Evolutionary conservation across 2,888 invertebrate species (phyloP), one percentile per base, ranked within the genome.

Genomic region (Thyatira batis): DNA sequence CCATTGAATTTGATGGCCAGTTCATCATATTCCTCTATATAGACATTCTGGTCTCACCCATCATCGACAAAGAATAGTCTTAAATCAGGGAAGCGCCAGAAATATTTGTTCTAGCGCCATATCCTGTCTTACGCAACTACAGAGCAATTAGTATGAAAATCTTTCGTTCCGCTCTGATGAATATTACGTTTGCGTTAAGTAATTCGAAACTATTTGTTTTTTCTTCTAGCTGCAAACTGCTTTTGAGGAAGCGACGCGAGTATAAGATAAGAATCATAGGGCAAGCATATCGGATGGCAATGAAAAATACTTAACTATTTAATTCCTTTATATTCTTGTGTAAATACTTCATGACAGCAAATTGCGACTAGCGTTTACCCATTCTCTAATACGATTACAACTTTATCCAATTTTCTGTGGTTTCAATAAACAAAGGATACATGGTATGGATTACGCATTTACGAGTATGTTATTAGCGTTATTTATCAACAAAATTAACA

Each of bases 71-170:
- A 1, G n/a, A 30, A 30, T 17, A 39, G 23, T 23, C 23, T 23
- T 49, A 60, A 64, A 64, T 49, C 58, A 56, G 67, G 71, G 71
- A 76, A 76, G 68, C 70, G 52, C 66, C 58, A 71, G 60, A 70
- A 64, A 60, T 55, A 65, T 66, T 65, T 62, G 67, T 64, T 54
- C 58, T 67, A 51, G 28, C 17, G 59, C 58, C 57, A 67, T 73
- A 80, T 80, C 76, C 76, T 75, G 73, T 58, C 67, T 85, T 83
- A 72, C 74, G 69, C 67, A 75, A 71, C 54, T 23, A 69, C 80
- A 72, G 73, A 80, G 80, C 67, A 79, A 85, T 87, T 86, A 81
- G 77, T 78, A 83, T 82, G 78, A 78, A 82, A 73, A 84, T 79
- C 63, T 76, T 72, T 63, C 76, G 81, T 83, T 76, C 78, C 80